These are phyloP conservation scores for Hetaerina titia DNA, from an alignment of 2,888 invertebrate genomes.

Conservation along the genomic window DNA sequence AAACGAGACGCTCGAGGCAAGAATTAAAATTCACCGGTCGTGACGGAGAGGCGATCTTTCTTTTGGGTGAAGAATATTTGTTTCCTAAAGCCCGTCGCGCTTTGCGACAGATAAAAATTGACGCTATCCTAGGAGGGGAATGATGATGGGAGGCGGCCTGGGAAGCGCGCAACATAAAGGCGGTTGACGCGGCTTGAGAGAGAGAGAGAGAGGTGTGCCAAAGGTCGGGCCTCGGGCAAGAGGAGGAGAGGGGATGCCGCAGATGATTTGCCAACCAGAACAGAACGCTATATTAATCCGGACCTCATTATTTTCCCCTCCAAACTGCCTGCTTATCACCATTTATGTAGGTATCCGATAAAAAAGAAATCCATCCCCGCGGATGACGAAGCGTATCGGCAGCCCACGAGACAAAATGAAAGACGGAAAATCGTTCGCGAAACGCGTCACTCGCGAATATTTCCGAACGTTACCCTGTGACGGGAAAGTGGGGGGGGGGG, in stretches of 20 bases:
- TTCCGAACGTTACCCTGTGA: no score
- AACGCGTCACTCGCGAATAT: no score
- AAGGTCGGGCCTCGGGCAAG: background rate
- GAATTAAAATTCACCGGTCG: background rate
- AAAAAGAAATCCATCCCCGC: no score
- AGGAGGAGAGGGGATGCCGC: background rate
- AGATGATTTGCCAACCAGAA: background rate
- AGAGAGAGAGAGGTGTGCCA: background rate
- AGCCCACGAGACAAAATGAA: no score
- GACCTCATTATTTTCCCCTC: background rate
- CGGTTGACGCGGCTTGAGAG: background rate
- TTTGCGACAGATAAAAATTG: background rate
- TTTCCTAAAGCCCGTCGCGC: background rate
- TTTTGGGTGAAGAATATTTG: background rate
- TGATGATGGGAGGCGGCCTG: background rate
- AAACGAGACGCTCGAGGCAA: background rate
- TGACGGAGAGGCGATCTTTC: background rate
- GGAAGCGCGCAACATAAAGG: slow-evolving; percentile 4
- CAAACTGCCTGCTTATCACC: background rate
- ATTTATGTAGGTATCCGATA: background rate
- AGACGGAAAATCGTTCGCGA: no score
- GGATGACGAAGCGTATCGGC: no score
- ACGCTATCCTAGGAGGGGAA: background rate
- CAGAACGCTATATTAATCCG: background rate
- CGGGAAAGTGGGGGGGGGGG: no score